These are phyloP conservation scores for Cynodonichthys magdalenae DNA, from an alignment of 2,797 vertebrate genomes.

Conservation along the genomic window DNA sequence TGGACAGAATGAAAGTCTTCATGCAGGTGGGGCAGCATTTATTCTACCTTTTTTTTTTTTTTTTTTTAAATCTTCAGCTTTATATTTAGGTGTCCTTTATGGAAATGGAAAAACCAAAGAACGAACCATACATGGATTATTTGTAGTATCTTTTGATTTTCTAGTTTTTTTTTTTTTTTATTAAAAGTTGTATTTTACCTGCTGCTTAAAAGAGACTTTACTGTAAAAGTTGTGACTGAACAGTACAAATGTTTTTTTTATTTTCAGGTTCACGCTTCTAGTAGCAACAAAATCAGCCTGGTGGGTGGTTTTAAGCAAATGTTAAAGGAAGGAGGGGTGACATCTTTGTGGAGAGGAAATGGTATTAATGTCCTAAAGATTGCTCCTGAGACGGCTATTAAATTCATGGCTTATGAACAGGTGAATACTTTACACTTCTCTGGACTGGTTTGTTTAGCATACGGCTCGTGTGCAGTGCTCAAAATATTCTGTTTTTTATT, in stretches of 20 bases:
- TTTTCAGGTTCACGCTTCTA: conserved; percentile 89
- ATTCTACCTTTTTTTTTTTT: neutral
- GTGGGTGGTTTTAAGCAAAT: conserved; percentile 89
- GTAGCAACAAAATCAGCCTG: conserved; percentile 89
- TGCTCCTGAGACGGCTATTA: conserved; percentile 93
- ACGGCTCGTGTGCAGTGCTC: neutral
- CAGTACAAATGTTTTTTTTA: neutral
- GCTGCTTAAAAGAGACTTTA: neutral
- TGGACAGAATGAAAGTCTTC: conserved; percentile 95
- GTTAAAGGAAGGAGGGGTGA: conserved; percentile 90
- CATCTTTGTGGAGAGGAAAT: conserved; percentile 93
- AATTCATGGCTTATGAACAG: conserved; percentile 95
- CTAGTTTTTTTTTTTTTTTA: too few species aligned
- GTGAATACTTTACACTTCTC: conserved; percentile 61
- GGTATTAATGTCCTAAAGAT: conserved; percentile 95
- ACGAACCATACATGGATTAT: too few species aligned
- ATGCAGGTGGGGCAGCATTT: conserved; percentile 86
- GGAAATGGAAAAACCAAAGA: too few species aligned
- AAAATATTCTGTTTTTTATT: neutral
- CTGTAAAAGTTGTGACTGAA: neutral
- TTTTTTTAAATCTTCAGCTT: neutral
- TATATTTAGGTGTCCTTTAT: neutral
- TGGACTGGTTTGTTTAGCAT: neutral
- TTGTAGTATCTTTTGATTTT: too few species aligned
- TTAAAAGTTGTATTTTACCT: neutral